These are phyloP conservation scores for Percina caprodes DNA, from an alignment of 2,113 vertebrate genomes.

Conservation along the genomic window DNA sequence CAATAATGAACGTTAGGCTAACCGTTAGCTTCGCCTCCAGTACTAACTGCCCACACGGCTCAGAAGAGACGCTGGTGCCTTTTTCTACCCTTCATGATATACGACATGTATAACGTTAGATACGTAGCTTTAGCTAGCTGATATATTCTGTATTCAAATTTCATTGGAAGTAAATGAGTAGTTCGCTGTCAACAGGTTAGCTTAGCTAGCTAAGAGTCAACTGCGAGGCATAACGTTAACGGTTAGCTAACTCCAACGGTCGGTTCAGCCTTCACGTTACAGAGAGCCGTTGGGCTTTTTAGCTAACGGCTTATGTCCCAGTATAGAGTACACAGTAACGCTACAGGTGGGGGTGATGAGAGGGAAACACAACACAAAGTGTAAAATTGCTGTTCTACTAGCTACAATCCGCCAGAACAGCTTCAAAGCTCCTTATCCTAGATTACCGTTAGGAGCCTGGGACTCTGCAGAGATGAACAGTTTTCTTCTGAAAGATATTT, in stretches of 20 bases:
- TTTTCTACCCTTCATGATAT: too few relatives aligned
- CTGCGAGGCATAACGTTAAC: not conserved
- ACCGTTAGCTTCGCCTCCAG: constrained; percentile 3
- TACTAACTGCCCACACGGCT: not conserved
- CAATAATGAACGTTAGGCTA: not conserved
- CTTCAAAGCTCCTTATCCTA: too few relatives aligned
- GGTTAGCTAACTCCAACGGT: not conserved
- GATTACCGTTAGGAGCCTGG: too few relatives aligned
- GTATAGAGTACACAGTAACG: not conserved
- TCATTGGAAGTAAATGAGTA: too few relatives aligned
- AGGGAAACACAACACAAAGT: not conserved
- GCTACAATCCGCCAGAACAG: not conserved
- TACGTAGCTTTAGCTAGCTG: not conserved
- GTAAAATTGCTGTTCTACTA: not conserved
- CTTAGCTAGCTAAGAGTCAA: not conserved
- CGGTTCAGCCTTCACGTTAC: not conserved
- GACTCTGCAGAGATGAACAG: too few relatives aligned
- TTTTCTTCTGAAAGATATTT: too few relatives aligned
- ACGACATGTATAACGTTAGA: too few relatives aligned
- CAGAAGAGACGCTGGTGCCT: not conserved
- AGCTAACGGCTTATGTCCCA: not conserved
- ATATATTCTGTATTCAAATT: not conserved
- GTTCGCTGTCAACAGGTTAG: not conserved
- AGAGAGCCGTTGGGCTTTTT: not conserved
- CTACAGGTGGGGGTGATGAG: not conserved